Evolutionary conservation across 2,797 vertebrate genomes (phyloP).

Genomic region (Sebastes hubbsi): DNA sequence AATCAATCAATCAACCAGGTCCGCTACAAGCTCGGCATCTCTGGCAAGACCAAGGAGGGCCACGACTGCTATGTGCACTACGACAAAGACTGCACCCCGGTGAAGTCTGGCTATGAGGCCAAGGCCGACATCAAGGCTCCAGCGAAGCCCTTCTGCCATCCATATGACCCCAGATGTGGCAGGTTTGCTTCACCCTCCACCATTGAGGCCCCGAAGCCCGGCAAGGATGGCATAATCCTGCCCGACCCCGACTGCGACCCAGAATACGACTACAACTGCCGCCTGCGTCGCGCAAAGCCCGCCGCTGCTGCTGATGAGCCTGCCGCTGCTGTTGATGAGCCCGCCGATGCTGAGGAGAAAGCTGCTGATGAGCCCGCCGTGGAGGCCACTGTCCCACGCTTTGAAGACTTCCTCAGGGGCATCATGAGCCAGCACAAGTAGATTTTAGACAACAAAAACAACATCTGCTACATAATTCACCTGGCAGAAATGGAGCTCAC

Average conservation of each 20-base stretch:
- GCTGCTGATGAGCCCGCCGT: slow-evolving; percentile 51
- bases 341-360: slow-evolving; percentile 31
- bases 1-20: slow-evolving; percentile 74
- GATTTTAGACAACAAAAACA: slow-evolving; percentile 31
- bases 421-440: slow-evolving; percentile 74
- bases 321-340: slow-evolving; percentile 41
- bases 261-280: slow-evolving; percentile 83
- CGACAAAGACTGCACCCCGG: slow-evolving; percentile 81
- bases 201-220: slow-evolving; percentile 19
- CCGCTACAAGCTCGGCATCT: slow-evolving; percentile 76
- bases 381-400: slow-evolving; percentile 41
- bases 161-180: slow-evolving; percentile 79
- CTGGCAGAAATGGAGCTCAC: slow-evolving; percentile 8
- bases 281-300: slow-evolving; percentile 69
- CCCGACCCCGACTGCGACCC: slow-evolving; percentile 85
- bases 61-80: slow-evolving; percentile 84
- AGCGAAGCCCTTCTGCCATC: slow-evolving; percentile 77
- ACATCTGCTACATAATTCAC: background rate
- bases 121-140: slow-evolving; percentile 55
- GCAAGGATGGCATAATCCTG: slow-evolving; percentile 69
- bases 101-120: slow-evolving; percentile 48
- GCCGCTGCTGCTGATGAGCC: background rate
- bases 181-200: slow-evolving; percentile 58
- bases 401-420: slow-evolving; percentile 79
- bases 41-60: slow-evolving; percentile 84